These are phyloP conservation scores for Steinernema khuongi DNA, from an alignment of 1,140 invertebrate species.

Conservation along the genomic window DNA sequence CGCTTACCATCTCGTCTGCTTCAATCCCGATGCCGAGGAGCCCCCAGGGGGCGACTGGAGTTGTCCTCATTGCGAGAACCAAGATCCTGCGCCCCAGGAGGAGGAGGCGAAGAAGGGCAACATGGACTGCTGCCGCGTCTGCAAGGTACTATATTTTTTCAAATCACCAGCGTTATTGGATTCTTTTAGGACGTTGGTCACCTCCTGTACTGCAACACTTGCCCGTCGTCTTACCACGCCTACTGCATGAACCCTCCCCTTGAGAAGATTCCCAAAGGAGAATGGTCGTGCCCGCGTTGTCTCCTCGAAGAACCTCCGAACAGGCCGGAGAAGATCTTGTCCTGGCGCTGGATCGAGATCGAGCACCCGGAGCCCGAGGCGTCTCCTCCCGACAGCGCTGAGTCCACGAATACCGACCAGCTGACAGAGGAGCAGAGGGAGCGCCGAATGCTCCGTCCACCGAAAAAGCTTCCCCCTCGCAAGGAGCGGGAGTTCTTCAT, in stretches of 20 bases:
- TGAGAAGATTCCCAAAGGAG: slow-evolving; percentile 70
- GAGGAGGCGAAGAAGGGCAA: slow-evolving; percentile 74
- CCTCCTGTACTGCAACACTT: slow-evolving; percentile 91
- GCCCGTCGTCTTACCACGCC: slow-evolving; percentile 92
- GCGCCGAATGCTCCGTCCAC: slow-evolving; percentile 39
- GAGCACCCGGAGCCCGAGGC: slow-evolving; percentile 47
- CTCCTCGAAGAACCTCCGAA: slow-evolving; percentile 76
- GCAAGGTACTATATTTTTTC: slow-evolving; percentile 38
- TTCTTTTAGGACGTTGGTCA: slow-evolving; percentile 96
- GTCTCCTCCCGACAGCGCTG: not conserved
- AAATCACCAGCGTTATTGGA: slow-evolving; percentile 54
- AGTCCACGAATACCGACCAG: not conserved
- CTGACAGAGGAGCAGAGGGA: not conserved
- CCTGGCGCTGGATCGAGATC: slow-evolving; percentile 72
- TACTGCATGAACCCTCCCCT: slow-evolving; percentile 93
- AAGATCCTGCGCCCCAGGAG: slow-evolving; percentile 25
- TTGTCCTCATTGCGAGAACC: slow-evolving; percentile 84
- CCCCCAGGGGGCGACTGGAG: slow-evolving; percentile 79
- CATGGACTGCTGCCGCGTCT: slow-evolving; percentile 82
- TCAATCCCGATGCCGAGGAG: slow-evolving; percentile 95
- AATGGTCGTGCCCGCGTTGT: slow-evolving; percentile 93
- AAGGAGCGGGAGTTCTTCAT: slow-evolving; percentile 88
- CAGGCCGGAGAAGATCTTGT: slow-evolving; percentile 88
- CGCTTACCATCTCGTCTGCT: slow-evolving; percentile 94
- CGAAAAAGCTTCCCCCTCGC: slow-evolving; percentile 52